phyloP scores from a whole-genome alignment of 2,888 invertebrate genomes.

The Drosophila prolongata region DNA sequence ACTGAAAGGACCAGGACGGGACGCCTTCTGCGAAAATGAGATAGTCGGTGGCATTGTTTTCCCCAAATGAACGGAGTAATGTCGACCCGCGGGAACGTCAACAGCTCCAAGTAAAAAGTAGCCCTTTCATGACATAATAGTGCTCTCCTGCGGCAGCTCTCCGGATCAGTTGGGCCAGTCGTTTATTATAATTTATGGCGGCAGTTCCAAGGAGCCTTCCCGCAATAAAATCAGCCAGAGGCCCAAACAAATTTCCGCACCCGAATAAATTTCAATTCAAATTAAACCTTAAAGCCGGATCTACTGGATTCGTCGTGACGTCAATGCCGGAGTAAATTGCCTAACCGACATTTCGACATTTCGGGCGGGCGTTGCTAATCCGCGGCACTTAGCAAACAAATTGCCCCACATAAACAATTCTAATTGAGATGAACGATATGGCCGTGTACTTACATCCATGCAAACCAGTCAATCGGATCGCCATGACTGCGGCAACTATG shows the following conservation, averaged over 20 bases:
- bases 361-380: conserved; percentile 57
- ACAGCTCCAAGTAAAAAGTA: conserved; percentile 60
- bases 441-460: conserved; percentile 32
- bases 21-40: conserved; percentile 61
- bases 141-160: conserved; percentile 20
- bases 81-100: conserved; percentile 44
- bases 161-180: conserved; percentile 24
- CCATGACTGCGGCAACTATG: conserved; percentile 48
- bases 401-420: conserved; percentile 74
- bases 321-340: conserved; percentile 39
- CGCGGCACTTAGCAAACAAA: conserved; percentile 72
- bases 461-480: conserved; percentile 32
- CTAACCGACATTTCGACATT: conserved; percentile 34
- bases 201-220: conserved; percentile 3
- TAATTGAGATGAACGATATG: conserved; percentile 76
- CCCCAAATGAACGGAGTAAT: conserved; percentile 69
- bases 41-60: conserved; percentile 73
- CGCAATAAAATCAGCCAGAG: not conserved
- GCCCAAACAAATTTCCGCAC: not conserved
- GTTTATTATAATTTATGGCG: conserved; percentile 64
- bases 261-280: conserved; percentile 70
- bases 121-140: conserved; percentile 60
- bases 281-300: conserved; percentile 31
- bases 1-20: conserved; percentile 2
- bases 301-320: conserved; percentile 42